Evolutionary conservation across 2,888 invertebrate species (phyloP).

Genomic region (Hylaea fasciaria): DNA sequence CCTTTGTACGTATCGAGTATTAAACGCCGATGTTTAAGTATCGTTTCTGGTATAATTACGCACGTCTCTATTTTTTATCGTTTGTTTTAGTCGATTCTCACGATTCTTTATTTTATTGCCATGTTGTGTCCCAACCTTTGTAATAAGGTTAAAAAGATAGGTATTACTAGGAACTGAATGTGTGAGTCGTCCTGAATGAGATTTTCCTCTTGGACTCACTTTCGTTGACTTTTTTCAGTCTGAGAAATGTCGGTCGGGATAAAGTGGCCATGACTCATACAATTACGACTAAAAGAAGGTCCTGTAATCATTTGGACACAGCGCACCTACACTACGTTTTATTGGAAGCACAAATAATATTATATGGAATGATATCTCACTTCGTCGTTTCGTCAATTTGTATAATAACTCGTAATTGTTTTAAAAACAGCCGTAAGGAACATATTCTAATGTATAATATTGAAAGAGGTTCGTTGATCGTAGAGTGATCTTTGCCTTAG

Average conservation of each 20-base stretch:
- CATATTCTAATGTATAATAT: too few relatives aligned
- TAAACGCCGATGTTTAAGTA: slow-evolving; percentile 67
- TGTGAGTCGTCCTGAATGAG: slow-evolving; percentile 36
- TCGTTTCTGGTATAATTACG: slow-evolving; percentile 71
- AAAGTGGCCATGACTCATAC: slow-evolving; percentile 39
- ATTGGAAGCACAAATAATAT: not conserved
- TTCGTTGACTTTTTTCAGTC: slow-evolving; percentile 39
- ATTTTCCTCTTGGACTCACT: slow-evolving; percentile 44
- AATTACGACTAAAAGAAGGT: slow-evolving; percentile 23
- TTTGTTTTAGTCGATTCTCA: slow-evolving; percentile 27
- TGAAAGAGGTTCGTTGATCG: too few relatives aligned
- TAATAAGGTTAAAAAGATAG: slow-evolving; percentile 34
- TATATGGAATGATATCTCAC: too few relatives aligned
- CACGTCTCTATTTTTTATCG: slow-evolving; percentile 54
- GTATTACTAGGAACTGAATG: slow-evolving; percentile 37
- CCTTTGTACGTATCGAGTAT: slow-evolving; percentile 63
- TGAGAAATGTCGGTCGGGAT: slow-evolving; percentile 35
- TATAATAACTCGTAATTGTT: too few relatives aligned
- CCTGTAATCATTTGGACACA: not conserved
- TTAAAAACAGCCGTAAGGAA: too few relatives aligned
- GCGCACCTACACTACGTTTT: slow-evolving; percentile 16
- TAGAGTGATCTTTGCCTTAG: too few relatives aligned
- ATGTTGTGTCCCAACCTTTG: slow-evolving; percentile 21
- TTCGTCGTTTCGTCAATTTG: too few relatives aligned
- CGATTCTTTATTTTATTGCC: slow-evolving; percentile 15